Evolutionary conservation across 2,797 vertebrate species (phyloP).

Genomic region (Megalops cyprinoides): DNA sequence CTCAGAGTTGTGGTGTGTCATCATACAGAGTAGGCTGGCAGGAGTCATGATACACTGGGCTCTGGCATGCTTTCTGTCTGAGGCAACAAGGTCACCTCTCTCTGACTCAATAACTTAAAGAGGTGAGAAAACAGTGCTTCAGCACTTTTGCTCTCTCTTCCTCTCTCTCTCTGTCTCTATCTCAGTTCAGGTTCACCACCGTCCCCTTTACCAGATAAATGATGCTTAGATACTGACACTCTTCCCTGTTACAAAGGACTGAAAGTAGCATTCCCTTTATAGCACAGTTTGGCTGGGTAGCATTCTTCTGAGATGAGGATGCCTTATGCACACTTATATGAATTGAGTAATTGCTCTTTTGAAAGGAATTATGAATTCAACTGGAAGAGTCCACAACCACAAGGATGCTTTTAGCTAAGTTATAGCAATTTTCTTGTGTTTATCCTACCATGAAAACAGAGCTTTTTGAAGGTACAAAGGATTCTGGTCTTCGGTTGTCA

Average conservation of each 20-base stretch:
- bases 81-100: conserved; percentile 54
- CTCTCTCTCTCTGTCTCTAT: neutral
- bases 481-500: neutral
- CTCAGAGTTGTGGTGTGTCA: conserved; percentile 38
- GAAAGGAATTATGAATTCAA: neutral
- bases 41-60: conserved; percentile 43
- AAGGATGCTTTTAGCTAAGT: neutral
- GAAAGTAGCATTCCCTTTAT: neutral
- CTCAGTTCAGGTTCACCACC: neutral
- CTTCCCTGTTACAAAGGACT: no score
- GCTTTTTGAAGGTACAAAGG: neutral
- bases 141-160: conserved; percentile 48
- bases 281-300: neutral
- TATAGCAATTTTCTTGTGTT: neutral
- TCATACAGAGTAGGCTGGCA: conserved; percentile 44
- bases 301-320: neutral
- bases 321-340: neutral
- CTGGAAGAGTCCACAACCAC: neutral
- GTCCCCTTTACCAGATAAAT: no score
- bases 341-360: neutral
- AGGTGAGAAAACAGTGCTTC: conserved; percentile 52
- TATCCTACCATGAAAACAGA: no score
- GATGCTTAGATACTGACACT: no score
- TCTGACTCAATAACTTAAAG: conserved; percentile 48
- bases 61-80: conserved; percentile 47